phyloP scores from a whole-genome alignment of 1,140 invertebrate genomes.

The Drosophila tsacasi region DNA sequence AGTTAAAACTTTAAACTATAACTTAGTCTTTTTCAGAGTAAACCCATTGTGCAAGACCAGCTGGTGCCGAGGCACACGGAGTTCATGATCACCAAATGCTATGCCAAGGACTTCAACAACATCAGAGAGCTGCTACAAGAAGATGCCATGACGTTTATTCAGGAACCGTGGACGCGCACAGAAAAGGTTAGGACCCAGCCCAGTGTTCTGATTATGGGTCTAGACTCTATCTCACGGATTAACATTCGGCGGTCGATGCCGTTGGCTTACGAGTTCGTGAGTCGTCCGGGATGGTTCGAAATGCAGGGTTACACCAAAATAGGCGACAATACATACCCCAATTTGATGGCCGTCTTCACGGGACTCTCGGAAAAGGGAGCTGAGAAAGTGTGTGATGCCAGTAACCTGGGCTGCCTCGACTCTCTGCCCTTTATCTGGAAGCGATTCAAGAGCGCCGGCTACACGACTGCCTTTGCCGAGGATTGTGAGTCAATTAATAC shows the following conservation, averaged over 20 bases:
- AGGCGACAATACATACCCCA: slow-evolving; percentile 93
- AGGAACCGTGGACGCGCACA: background rate
- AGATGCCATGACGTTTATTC: slow-evolving; percentile 37
- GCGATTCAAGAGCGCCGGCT: slow-evolving; percentile 89
- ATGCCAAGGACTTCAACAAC: background rate
- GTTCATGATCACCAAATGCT: slow-evolving; percentile 32
- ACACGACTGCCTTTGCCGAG: slow-evolving; percentile 92
- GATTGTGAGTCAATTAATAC: slow-evolving; percentile 90
- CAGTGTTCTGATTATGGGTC: slow-evolving; percentile 44
- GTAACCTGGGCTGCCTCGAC: slow-evolving; percentile 85
- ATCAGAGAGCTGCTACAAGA: slow-evolving; percentile 1
- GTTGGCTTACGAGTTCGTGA: slow-evolving; percentile 37
- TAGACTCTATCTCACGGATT: slow-evolving; percentile 55
- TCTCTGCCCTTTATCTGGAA: slow-evolving; percentile 93
- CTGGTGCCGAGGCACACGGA: slow-evolving; percentile 13
- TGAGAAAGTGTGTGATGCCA: slow-evolving; percentile 86
- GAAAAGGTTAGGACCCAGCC: slow-evolving; percentile 3
- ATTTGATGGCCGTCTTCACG: slow-evolving; percentile 91
- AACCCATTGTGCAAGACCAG: slow-evolving; percentile 2
- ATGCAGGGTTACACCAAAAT: slow-evolving; percentile 54
- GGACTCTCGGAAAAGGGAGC: slow-evolving; percentile 86
- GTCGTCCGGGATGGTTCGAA: slow-evolving; percentile 31
- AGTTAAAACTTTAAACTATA: background rate
- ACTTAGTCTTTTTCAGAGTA: background rate
- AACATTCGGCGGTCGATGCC: slow-evolving; percentile 72